Evolutionary conservation across 2,797 vertebrate genomes (phyloP).

Genomic region (Onychomys arenicola): DNA sequence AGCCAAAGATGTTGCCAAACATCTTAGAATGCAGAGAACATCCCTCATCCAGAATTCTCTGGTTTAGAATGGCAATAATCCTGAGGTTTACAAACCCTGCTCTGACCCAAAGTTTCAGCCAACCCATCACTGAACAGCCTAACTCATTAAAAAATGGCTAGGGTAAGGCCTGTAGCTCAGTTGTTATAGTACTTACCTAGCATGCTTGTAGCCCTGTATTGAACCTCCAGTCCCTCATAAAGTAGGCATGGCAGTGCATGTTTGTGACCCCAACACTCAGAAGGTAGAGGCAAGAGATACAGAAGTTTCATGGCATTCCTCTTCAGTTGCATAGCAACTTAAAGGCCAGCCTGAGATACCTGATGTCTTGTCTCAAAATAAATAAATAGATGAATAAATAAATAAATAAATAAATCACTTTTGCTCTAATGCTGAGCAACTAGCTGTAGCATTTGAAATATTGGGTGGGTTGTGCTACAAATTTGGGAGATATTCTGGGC

Average conservation of each 20-base stretch:
- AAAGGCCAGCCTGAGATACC: not conserved
- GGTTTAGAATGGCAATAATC: not conserved
- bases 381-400: not conserved
- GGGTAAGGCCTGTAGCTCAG: not conserved
- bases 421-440: not conserved
- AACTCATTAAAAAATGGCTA: constrained; percentile 23
- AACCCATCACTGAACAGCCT: not conserved
- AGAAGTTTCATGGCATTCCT: not conserved
- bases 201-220: not conserved
- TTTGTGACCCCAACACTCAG: not conserved
- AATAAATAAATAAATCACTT: not conserved
- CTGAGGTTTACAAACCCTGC: not conserved
- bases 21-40: not conserved
- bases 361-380: not conserved
- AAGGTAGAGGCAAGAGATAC: not conserved
- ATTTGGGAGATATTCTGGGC: not conserved
- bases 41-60: not conserved
- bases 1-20: not conserved
- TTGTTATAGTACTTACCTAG: not conserved
- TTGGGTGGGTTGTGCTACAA: not conserved
- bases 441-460: not conserved
- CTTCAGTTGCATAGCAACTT: not conserved
- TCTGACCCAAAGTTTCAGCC: not conserved
- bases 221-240: not conserved
- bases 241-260: not conserved